Percentiles rank a stretch among this genome's conserved stretches.
These are phyloP conservation scores for Lytechinus pictus DNA, from an alignment of 35 echinoderm and acorn worm species.

Conservation along the genomic window DNA sequence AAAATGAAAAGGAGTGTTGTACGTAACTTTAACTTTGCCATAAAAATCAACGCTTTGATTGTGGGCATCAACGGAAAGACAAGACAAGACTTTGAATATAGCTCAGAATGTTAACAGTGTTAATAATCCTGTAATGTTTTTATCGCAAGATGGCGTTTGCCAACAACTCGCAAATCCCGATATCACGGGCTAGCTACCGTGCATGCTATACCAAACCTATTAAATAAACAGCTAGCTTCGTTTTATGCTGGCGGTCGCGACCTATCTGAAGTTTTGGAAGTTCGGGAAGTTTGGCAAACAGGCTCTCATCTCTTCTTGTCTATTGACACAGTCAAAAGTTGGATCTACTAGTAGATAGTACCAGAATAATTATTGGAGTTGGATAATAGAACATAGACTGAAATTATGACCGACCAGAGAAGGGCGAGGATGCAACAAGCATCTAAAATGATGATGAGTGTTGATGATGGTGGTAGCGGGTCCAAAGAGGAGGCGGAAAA, in stretches of 20 bases:
- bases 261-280: neutral
- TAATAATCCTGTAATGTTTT: neutral
- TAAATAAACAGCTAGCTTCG: too few species aligned
- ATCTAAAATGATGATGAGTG: slow-evolving; percentile 12
- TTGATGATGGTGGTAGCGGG: neutral
- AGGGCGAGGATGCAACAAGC: neutral
- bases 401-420: neutral
- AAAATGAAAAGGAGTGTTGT: too few species aligned
- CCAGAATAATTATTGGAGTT: neutral
- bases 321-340: neutral
- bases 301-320: neutral
- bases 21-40: too few species aligned
- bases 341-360: neutral
- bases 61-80: too few species aligned
- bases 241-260: too few species aligned
- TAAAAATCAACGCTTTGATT: too few species aligned
- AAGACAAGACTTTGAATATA: too few species aligned
- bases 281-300: neutral
- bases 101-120: too few species aligned
- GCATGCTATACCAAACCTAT: too few species aligned
- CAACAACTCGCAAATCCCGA: neutral
- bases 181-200: too few species aligned
- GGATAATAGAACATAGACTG: neutral
- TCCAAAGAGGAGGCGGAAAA: neutral
- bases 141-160: neutral